Evolutionary conservation across 2,797 vertebrate genomes (phyloP), one percentile per base, ranked within the genome.

Genomic region (Hippoglossus hippoglossus): DNA sequence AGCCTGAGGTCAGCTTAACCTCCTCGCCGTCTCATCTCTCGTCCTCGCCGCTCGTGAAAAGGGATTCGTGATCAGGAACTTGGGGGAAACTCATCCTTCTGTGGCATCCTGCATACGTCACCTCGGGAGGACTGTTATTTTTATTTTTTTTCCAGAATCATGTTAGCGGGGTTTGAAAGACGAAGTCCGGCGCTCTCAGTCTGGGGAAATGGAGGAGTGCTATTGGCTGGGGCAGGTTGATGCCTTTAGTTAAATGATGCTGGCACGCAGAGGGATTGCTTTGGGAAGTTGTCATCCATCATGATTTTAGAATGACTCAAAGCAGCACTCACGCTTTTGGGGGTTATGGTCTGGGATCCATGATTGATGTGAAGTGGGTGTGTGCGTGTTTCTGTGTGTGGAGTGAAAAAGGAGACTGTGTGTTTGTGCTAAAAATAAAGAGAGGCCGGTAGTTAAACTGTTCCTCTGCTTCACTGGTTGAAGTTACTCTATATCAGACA

Each of bases 211-310:
- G 66, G 82, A 77, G 71, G 76, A 84, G 83, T 5, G 54, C 73
- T 85, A 89, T 90, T 90, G 88, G 90, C 82, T 50, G 51, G 71
- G 83, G 89, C 90, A 86, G 86, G 78, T 86, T 84, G 88, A 90
- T 87, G 91, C 87, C 87, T 92, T 91, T 92, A 91, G 92, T 91
- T 94, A 93, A 94, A 93, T 94, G 92, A 91, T 88, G 89, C 89
- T 93, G 93, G 89, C 92, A 93, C 82, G 54, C 85, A 87, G 86
- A 93, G 86, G 89, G 86, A 94, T 93, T 92, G 91, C 91, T 92
- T 86, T 87, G 82, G 91, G 91, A 94, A 93, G 92, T 93, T 94
- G 92, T 94, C 93, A 94, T 94, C 91, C 93, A 94, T 95, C 94
- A 94, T 93, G 92, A 93, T 92, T 93, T 94, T 90, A 91, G 89